Evolutionary conservation across 2,113 vertebrate species (phyloP).

Genomic region (Crotalus horridus): DNA sequence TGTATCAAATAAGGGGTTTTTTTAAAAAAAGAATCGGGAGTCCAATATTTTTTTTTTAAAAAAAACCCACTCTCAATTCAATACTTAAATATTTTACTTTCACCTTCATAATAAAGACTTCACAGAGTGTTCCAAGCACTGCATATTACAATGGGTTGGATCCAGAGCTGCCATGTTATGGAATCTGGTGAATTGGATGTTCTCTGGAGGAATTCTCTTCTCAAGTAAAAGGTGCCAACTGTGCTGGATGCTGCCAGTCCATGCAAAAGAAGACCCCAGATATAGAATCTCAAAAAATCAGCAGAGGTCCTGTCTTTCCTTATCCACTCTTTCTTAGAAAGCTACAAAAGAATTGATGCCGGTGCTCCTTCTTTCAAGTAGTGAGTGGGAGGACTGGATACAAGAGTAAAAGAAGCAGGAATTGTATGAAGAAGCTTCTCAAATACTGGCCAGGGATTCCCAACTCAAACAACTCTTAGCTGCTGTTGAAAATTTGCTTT

Average conservation of each 20-base stretch:
- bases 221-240: neutral
- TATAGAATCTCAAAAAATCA: neutral
- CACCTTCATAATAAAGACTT: neutral
- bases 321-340: neutral
- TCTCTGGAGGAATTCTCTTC: neutral
- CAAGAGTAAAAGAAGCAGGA: neutral
- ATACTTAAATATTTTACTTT: neutral
- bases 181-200: neutral
- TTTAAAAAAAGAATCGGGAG: neutral
- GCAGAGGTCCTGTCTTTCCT: neutral
- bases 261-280: neutral
- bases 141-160: neutral
- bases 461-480: neutral
- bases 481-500: neutral
- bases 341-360: neutral
- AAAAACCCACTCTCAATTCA: neutral
- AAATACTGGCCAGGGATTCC: neutral
- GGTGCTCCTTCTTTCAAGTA: neutral
- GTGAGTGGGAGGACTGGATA: neutral
- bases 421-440: neutral
- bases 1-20: neutral
- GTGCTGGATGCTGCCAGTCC: neutral
- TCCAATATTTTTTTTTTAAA: neutral
- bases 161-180: neutral
- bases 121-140: neutral